phyloP scores from a whole-genome alignment of 2,113 vertebrate genomes.

The Ovis canadensis region DNA sequence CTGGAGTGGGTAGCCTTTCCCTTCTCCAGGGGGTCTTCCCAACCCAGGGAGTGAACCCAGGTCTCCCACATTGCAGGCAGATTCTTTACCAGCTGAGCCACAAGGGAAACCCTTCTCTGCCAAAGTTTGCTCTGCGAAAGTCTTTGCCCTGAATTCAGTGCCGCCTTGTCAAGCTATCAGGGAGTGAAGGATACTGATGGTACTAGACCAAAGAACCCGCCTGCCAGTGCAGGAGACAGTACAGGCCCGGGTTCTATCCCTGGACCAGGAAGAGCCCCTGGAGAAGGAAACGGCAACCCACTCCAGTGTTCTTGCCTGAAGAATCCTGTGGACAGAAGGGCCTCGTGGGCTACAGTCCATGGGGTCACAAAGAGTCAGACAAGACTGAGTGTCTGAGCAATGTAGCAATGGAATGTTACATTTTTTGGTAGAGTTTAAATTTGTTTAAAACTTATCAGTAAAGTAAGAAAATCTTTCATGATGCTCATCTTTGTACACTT shows the following conservation, averaged over 20 bases:
- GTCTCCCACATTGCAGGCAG: not conserved
- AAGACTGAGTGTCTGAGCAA: not conserved
- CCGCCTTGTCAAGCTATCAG: not conserved
- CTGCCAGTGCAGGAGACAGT: fast-evolving
- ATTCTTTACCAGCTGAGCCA: not conserved
- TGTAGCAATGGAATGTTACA: fast-evolving
- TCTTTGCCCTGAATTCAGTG: not conserved
- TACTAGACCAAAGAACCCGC: not conserved
- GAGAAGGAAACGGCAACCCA: not conserved
- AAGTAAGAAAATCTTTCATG: not conserved
- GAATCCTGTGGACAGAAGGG: not conserved
- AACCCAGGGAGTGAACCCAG: not conserved
- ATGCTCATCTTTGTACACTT: not conserved
- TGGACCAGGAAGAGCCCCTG: not conserved
- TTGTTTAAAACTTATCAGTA: not conserved
- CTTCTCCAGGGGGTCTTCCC: not conserved
- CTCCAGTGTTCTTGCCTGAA: not conserved
- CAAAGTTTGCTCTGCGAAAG: not conserved
- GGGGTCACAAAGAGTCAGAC: not conserved
- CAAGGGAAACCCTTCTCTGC: not conserved
- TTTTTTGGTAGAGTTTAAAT: not conserved
- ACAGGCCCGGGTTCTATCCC: not conserved
- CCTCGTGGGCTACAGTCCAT: not conserved
- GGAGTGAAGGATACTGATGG: not conserved
- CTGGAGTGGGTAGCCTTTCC: not conserved